These are phyloP conservation scores for Molanna angustata DNA, from an alignment of 2,888 invertebrate species.

Conservation along the genomic window DNA sequence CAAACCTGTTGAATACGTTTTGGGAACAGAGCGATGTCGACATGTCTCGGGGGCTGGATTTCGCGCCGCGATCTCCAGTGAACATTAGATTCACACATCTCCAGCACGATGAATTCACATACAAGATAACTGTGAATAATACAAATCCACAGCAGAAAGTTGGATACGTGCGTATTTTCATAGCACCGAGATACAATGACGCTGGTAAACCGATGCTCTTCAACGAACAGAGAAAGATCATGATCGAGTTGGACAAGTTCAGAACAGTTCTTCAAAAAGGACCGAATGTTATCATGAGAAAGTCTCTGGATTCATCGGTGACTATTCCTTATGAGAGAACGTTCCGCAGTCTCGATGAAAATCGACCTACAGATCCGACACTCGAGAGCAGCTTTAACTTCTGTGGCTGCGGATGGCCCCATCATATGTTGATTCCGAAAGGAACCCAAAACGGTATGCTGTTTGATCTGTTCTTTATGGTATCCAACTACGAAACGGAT, in stretches of 20 bases:
- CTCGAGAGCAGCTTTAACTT: conserved; percentile 43
- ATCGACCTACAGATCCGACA: conserved; percentile 54
- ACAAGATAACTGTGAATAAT: conserved; percentile 26
- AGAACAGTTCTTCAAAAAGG: conserved; percentile 56
- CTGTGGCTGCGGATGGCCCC: conserved; percentile 43
- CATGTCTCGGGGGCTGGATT: conserved; percentile 40
- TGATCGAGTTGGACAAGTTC: conserved; percentile 40
- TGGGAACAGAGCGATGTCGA: conserved; percentile 40
- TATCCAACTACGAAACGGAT: conserved; percentile 37
- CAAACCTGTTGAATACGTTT: conserved; percentile 33
- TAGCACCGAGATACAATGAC: conserved; percentile 39
- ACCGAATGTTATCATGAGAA: conserved; percentile 61
- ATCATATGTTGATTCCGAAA: conserved; percentile 41
- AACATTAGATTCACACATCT: conserved; percentile 36
- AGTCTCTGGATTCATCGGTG: conserved; percentile 70
- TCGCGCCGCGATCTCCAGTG: conserved; percentile 34
- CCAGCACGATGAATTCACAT: conserved; percentile 36
- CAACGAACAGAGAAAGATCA: conserved; percentile 38
- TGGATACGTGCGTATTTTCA: conserved; percentile 39
- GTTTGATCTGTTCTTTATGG: conserved; percentile 39
- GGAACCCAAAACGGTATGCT: conserved; percentile 38
- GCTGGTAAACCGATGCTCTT: conserved; percentile 26
- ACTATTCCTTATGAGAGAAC: conserved; percentile 81
- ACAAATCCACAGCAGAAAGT: conserved; percentile 4
- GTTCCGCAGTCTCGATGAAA: conserved; percentile 66